Percentiles rank a stretch among this genome's conserved stretches.
Evolutionary conservation across 2,797 vertebrate species (phyloP).

Genomic region (Ctenosaura bakeri): DNA sequence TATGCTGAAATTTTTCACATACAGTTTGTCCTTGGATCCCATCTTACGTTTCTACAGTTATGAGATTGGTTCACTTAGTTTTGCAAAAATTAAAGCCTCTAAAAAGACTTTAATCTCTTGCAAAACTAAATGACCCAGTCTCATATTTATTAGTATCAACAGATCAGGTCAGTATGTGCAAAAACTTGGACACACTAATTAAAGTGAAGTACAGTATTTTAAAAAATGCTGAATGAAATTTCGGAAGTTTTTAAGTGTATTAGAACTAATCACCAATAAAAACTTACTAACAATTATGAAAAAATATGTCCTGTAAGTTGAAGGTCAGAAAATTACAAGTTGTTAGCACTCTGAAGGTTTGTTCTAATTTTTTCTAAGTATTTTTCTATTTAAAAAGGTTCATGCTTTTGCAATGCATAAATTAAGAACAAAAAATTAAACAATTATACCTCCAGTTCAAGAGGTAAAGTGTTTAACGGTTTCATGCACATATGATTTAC

Average conservation of each 20-base stretch:
- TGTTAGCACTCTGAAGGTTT: neutral
- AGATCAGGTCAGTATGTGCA: neutral
- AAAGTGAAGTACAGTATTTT: neutral
- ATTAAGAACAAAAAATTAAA: neutral
- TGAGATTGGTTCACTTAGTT: neutral
- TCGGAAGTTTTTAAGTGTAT: neutral
- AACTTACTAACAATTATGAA: neutral
- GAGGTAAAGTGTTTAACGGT: neutral
- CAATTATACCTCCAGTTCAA: slow-evolving; percentile 11
- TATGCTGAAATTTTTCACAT: neutral
- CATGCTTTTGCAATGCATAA: neutral
- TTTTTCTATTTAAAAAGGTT: neutral
- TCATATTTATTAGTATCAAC: neutral
- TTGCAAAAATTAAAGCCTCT: neutral
- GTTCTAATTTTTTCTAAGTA: neutral
- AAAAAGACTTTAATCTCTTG: neutral
- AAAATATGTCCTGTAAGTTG: neutral
- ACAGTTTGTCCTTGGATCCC: neutral
- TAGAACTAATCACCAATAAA: neutral
- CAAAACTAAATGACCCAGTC: neutral
- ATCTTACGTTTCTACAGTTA: neutral
- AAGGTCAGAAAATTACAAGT: too few relatives aligned
- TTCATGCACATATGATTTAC: slow-evolving; percentile 31
- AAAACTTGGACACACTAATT: neutral
- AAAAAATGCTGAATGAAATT: neutral